Conservation (phyloP, 1,140 invertebrate species). For the Diuraphis noxia region DNA sequence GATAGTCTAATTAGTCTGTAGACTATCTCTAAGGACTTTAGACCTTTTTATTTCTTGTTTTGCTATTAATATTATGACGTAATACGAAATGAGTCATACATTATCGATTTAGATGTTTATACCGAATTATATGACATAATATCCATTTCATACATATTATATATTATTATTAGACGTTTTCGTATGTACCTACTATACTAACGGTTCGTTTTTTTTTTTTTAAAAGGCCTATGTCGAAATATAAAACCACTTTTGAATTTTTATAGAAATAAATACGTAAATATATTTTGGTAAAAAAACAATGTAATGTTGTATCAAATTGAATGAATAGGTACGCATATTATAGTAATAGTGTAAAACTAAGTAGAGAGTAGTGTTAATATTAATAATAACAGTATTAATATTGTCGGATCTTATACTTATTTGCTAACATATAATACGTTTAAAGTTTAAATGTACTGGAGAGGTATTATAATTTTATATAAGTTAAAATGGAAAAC, state of each 20-base stretch:
- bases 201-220: too few species aligned
- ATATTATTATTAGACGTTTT: too few species aligned
- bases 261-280: not conserved
- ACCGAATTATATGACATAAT: not conserved
- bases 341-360: not conserved
- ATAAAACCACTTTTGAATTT: not conserved
- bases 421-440: not conserved
- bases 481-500: not conserved
- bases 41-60: not conserved
- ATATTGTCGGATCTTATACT: not conserved
- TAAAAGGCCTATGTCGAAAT: not conserved
- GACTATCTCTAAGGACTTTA: too few species aligned
- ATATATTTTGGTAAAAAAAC: not conserved
- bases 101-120: not conserved
- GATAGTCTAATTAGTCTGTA: not conserved
- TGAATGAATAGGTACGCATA: not conserved
- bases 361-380: not conserved
- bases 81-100: not conserved
- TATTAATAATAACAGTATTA: not conserved
- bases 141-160: not conserved
- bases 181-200: too few species aligned
- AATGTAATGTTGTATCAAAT: not conserved
- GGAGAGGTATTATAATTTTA: not conserved
- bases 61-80: not conserved
- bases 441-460: not conserved